A percentile compares a stretch with the other conserved stretches of the same genome.
Conservation (phyloP, 1,140 invertebrate species). For the Stenopsyche tienmushanensis region DNA sequence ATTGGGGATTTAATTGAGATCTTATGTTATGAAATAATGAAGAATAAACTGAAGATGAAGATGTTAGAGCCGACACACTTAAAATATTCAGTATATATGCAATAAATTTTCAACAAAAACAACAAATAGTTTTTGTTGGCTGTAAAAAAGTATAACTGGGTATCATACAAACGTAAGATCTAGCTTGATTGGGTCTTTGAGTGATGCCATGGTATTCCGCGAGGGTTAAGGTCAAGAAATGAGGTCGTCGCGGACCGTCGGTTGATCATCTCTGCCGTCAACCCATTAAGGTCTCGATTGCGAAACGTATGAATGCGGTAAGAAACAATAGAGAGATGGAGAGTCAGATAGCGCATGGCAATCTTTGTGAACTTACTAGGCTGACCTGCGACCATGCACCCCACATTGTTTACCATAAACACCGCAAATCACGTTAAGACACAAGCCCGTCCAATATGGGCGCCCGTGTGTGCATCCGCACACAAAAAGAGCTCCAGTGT, state of each 20-base stretch:
- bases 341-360: neutral
- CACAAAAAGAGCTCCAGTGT: too few species aligned
- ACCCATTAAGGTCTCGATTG: constrained; percentile 15
- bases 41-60: too few species aligned
- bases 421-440: too few species aligned
- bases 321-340: constrained; percentile 10
- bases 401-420: neutral
- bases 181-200: neutral
- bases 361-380: neutral
- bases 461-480: too few species aligned
- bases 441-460: too few species aligned
- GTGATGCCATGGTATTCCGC: neutral
- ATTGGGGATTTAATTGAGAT: too few species aligned
- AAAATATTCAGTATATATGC: neutral
- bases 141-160: neutral
- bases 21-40: too few species aligned
- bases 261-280: neutral
- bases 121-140: too few species aligned
- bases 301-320: constrained; percentile 4
- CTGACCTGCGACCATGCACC: constrained; percentile 1
- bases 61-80: too few species aligned
- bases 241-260: neutral
- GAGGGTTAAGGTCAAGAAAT: too few species aligned
- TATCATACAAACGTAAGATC: too few species aligned
- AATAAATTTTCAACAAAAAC: too few species aligned